Evolutionary conservation across 2,797 vertebrate genomes (phyloP).

Genomic region (Chelmon rostratus): DNA sequence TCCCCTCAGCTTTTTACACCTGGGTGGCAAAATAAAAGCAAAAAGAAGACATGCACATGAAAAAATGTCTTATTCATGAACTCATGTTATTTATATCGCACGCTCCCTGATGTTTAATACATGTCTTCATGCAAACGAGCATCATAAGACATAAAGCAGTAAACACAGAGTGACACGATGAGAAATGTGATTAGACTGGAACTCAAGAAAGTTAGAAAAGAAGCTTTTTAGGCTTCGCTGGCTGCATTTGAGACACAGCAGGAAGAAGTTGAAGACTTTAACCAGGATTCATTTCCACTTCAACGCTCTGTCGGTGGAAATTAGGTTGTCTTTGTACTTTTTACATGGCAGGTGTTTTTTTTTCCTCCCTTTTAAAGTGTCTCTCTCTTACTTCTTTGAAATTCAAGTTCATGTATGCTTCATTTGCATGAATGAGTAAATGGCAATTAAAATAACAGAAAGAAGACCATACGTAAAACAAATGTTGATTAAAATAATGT

Average conservation of each 20-base stretch:
- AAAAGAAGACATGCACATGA: accelerated
- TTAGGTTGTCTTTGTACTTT: background rate
- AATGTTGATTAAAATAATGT: no score
- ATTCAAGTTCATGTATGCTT: background rate
- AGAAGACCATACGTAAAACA: no score
- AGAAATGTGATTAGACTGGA: background rate
- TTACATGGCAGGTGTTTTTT: accelerated
- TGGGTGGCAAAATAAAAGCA: slow-evolving; percentile 4
- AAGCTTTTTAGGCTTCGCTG: background rate
- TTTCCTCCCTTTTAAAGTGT: background rate
- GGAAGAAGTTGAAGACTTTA: background rate
- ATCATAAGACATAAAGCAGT: background rate
- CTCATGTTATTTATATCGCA: background rate
- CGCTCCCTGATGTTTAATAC: slow-evolving; percentile 9
- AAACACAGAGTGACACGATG: background rate
- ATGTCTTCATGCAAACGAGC: slow-evolving; percentile 12
- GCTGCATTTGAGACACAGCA: background rate
- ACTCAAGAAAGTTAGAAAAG: background rate
- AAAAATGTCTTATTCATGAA: slow-evolving; percentile 21
- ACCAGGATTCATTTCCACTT: background rate
- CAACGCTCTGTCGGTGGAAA: background rate
- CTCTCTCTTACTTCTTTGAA: background rate
- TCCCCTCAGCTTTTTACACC: background rate
- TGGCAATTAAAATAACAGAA: no score
- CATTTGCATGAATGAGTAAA: no score